Evolutionary conservation across 1,140 invertebrate species (phyloP).

Genomic region (Melanaphis sacchari): DNA sequence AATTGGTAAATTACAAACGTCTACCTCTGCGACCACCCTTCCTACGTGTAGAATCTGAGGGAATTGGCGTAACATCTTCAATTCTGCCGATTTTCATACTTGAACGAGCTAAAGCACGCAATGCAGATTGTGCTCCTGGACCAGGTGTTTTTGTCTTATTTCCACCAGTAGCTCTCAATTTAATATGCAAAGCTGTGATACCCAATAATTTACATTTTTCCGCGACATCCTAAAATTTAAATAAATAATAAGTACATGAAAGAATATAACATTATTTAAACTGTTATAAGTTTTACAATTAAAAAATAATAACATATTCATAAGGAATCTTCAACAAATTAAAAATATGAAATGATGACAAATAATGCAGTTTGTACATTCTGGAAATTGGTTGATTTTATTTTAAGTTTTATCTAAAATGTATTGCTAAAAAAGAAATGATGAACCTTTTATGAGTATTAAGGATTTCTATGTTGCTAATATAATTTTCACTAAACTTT

Average conservation of each 20-base stretch:
- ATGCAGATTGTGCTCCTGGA: constrained; percentile 97
- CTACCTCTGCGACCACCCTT: constrained; percentile 99
- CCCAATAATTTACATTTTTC: constrained; percentile 97
- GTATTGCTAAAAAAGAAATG: too few species aligned
- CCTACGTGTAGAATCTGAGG: constrained; percentile 97
- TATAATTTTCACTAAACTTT: too few species aligned
- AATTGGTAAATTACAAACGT: constrained; percentile 79
- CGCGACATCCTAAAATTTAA: constrained; percentile 86
- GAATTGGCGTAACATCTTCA: constrained; percentile 99
- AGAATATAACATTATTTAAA: not conserved
- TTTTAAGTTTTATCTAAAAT: too few species aligned
- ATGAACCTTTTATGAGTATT: too few species aligned
- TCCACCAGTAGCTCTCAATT: constrained; percentile 96
- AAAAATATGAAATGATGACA: too few species aligned
- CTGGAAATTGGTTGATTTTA: too few species aligned
- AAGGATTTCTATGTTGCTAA: too few species aligned
- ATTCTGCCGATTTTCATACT: constrained; percentile 99
- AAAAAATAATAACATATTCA: too few species aligned
- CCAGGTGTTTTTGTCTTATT: constrained; percentile 98
- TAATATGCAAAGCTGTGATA: constrained; percentile 98
- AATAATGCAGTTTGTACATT: too few species aligned
- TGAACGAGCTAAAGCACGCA: constrained; percentile 95
- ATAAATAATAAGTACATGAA: not conserved
- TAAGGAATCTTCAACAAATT: too few species aligned
- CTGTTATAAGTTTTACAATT: too few species aligned